Percentiles rank a stretch among this genome's conserved stretches.
Evolutionary conservation across 30 jellyfish, hydroid and myxozoan genomes (phyloP).

Genomic region (Pseudorhiza aurosa): DNA sequence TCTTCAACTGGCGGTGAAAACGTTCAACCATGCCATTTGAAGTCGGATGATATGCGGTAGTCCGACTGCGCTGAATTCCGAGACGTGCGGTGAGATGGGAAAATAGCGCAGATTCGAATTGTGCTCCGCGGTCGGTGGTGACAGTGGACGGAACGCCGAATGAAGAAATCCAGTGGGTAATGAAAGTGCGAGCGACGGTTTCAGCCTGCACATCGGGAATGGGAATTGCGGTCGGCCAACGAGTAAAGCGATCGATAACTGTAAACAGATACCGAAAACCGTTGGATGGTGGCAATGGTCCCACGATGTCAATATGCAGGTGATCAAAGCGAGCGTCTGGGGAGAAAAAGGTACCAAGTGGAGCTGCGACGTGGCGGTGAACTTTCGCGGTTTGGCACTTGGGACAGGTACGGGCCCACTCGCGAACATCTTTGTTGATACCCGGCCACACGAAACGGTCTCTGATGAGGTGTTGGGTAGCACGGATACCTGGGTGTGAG

Average conservation of each 20-base stretch:
- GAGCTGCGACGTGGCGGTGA: conserved; percentile 22
- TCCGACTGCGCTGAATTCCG: conserved; percentile 28
- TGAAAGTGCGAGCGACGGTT: conserved; percentile 12
- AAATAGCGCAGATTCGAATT: conserved; percentile 43
- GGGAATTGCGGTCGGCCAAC: conserved; percentile 73
- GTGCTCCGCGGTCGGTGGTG: conserved; percentile 64
- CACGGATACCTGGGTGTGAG: conserved; percentile 37
- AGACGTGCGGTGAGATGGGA: neutral
- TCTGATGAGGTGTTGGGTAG: conserved; percentile 21
- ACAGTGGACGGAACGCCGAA: conserved; percentile 54
- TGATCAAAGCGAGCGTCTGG: conserved; percentile 52
- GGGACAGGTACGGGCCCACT: conserved; percentile 37
- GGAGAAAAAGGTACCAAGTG: conserved; percentile 17
- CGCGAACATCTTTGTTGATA: conserved; percentile 49
- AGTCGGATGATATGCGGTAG: conserved; percentile 44
- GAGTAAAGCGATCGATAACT: conserved; percentile 50
- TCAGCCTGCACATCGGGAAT: conserved; percentile 40
- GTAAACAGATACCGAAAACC: conserved; percentile 30
- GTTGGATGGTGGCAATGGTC: conserved; percentile 41
- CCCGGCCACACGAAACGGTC: conserved; percentile 46
- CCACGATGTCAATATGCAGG: conserved; percentile 52
- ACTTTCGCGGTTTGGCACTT: conserved; percentile 44
- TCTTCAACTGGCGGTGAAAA: conserved; percentile 42
- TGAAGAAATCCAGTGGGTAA: conserved; percentile 34
- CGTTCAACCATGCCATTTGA: conserved; percentile 64